Evolutionary conservation across 2,888 invertebrate species (phyloP).

Genomic region (Agriotes lineatus): DNA sequence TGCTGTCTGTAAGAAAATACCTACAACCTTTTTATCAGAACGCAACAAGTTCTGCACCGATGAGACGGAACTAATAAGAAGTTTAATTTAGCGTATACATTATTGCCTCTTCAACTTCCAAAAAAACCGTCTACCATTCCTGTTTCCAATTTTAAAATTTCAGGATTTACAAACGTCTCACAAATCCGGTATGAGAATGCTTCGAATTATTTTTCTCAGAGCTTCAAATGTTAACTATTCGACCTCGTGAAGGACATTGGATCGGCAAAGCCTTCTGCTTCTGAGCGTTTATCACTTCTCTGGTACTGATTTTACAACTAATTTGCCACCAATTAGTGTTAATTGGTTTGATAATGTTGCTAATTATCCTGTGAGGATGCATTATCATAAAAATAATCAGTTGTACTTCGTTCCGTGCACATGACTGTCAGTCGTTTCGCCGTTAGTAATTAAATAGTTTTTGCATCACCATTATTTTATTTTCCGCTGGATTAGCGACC

Average conservation of each 20-base stretch:
- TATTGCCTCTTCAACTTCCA: no score
- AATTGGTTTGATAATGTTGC: constrained; percentile 8
- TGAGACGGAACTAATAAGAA: no score
- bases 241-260: neutral
- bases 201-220: no score
- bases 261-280: neutral
- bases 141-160: no score
- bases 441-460: neutral
- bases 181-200: no score
- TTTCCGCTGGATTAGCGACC: neutral
- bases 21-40: no score
- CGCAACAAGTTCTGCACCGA: no score
- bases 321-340: neutral
- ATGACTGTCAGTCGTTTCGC: neutral
- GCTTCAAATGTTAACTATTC: no score
- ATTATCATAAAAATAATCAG: neutral
- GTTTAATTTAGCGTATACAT: no score
- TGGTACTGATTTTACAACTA: neutral
- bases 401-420: neutral
- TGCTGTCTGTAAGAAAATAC: no score
- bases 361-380: neutral
- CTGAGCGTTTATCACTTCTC: neutral
- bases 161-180: no score
- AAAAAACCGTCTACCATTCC: no score
- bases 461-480: neutral